Evolutionary conservation across 1,140 invertebrate species (phyloP).

Genomic region (Cylas formicarius): DNA sequence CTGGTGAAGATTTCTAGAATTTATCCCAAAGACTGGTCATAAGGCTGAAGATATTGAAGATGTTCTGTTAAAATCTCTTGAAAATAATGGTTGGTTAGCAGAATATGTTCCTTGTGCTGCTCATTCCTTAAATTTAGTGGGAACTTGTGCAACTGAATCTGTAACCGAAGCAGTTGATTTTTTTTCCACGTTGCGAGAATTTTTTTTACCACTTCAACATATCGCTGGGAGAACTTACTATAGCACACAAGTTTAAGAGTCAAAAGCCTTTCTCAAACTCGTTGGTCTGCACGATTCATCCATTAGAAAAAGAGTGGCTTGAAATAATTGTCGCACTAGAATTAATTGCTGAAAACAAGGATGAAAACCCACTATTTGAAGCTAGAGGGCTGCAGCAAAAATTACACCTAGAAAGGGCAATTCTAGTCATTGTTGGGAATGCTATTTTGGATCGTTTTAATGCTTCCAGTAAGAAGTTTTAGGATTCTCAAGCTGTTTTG

Average conservation of each 20-base stretch:
- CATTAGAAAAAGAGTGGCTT: constrained; percentile 11
- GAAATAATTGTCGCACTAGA: no score
- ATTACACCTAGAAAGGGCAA: constrained; percentile 13
- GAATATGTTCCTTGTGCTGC: constrained; percentile 25
- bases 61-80: constrained; percentile 14
- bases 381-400: constrained; percentile 2
- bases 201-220: constrained; percentile 33
- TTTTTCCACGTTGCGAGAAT: constrained; percentile 16
- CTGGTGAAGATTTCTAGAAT: constrained; percentile 31
- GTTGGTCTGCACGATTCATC: constrained; percentile 10
- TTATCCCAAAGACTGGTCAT: constrained; percentile 29
- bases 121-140: no score
- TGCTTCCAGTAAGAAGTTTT: constrained; percentile 7
- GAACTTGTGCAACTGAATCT: no score
- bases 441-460: constrained; percentile 12
- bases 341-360: no score
- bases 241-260: constrained; percentile 25
- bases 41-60: constrained; percentile 28
- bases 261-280: constrained; percentile 8
- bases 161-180: no score
- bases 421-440: constrained; percentile 16
- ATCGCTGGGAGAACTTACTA: constrained; percentile 44
- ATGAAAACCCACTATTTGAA: constrained; percentile 6
- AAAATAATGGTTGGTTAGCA: constrained; percentile 13
- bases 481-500: constrained; percentile 5